Conservation (phyloP, 2,797 vertebrate species). For the Synanceia verrucosa region DNA sequence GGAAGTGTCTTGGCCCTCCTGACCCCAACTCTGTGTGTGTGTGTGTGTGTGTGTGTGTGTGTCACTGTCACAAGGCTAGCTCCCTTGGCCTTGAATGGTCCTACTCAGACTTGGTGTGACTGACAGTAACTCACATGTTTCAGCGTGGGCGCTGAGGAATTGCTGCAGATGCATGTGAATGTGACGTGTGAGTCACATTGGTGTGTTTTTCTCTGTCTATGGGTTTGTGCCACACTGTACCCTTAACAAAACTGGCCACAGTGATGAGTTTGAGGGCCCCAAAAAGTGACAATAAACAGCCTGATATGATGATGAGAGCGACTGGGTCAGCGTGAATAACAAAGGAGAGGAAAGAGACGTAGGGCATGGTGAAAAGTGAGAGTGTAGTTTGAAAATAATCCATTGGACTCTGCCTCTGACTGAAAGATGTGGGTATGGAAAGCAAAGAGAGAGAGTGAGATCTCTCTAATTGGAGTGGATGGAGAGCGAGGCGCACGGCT, state of each 20-base stretch:
- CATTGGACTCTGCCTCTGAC: slow-evolving; percentile 33
- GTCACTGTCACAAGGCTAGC: slow-evolving; percentile 65
- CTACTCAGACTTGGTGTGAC: slow-evolving; percentile 37
- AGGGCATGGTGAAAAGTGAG: slow-evolving; percentile 27
- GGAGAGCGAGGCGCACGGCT: slow-evolving; percentile 75
- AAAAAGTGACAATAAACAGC: neutral
- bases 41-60: slow-evolving; percentile 14
- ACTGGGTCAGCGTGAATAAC: slow-evolving; percentile 10
- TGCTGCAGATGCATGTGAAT: slow-evolving; percentile 49
- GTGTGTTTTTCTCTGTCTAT: slow-evolving; percentile 60
- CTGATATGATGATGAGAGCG: neutral
- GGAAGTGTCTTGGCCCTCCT: slow-evolving; percentile 58
- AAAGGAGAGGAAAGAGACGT: slow-evolving; percentile 14
- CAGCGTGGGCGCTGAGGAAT: slow-evolving; percentile 51
- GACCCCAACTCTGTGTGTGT: slow-evolving; percentile 39
- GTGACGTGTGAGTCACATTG: slow-evolving; percentile 63
- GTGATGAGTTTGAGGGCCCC: slow-evolving; percentile 58
- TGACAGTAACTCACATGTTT: slow-evolving; percentile 61
- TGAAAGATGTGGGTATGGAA: slow-evolving; percentile 54
- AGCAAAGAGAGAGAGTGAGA: slow-evolving; percentile 52
- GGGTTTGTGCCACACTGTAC: slow-evolving; percentile 60
- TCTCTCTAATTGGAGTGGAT: slow-evolving; percentile 81
- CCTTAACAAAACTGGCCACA: slow-evolving; percentile 63
- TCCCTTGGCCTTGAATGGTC: slow-evolving; percentile 49
- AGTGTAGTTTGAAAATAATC: slow-evolving; percentile 50